Evolutionary conservation across 2,888 invertebrate genomes (phyloP).

Genomic region (Galerucella pusilla): DNA sequence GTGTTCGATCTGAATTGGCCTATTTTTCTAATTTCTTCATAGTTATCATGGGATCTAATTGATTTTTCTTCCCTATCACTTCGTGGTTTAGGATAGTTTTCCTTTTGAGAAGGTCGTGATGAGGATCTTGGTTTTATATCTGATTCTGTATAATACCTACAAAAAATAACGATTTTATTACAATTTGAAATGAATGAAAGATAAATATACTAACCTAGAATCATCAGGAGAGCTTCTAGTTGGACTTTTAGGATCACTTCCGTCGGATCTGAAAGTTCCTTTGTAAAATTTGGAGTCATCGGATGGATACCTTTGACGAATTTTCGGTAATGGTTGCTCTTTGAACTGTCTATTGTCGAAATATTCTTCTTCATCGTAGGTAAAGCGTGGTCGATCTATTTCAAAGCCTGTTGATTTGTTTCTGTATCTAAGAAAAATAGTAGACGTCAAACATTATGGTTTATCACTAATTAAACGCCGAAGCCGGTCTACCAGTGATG

Average conservation of each 20-base stretch:
- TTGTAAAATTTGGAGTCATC: constrained; percentile 49
- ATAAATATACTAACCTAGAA: constrained; percentile 17
- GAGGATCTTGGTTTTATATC: constrained; percentile 42
- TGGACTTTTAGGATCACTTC: constrained; percentile 39
- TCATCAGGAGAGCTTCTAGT: constrained; percentile 38
- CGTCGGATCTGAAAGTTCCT: constrained; percentile 41
- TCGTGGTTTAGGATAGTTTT: constrained; percentile 35
- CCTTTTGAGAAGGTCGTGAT: constrained; percentile 34
- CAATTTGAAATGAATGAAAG: no score
- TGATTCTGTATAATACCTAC: constrained; percentile 52
- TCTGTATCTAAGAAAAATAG: constrained; percentile 43
- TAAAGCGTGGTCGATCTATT: constrained; percentile 46
- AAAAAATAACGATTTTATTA: no score
- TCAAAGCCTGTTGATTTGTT: constrained; percentile 49
- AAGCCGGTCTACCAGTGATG: no score
- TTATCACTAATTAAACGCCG: no score
- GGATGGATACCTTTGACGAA: constrained; percentile 50
- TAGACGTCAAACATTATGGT: no score
- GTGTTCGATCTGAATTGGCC: constrained; percentile 57
- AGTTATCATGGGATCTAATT: constrained; percentile 37
- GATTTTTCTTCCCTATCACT: constrained; percentile 40
- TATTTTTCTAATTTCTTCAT: constrained; percentile 40
- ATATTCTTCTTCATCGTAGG: constrained; percentile 51
- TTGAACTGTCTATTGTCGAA: constrained; percentile 51
- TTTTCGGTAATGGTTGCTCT: constrained; percentile 58